phyloP scores from a whole-genome alignment of 2,113 vertebrate genomes.

The Psilopsiagon aymara region DNA sequence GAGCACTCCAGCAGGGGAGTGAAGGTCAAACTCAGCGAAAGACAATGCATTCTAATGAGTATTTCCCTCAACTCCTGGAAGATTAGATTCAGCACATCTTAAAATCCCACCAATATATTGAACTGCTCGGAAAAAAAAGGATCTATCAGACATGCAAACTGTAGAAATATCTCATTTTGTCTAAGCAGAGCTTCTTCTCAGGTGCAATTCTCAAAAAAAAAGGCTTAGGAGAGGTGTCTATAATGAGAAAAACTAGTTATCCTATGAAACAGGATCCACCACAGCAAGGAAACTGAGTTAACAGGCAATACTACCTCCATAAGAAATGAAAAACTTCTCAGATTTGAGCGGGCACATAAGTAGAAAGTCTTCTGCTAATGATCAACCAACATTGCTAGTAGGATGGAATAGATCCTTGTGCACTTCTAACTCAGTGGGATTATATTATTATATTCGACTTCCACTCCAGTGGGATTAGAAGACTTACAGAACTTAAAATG shows the following conservation, averaged over 20 bases:
- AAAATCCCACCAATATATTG: constrained; percentile 50
- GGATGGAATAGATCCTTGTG: neutral
- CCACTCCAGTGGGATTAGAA: neutral
- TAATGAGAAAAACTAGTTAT: neutral
- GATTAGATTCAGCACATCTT: constrained; percentile 46
- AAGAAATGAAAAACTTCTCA: neutral
- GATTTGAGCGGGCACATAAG: neutral
- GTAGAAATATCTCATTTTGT: neutral
- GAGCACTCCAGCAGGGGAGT: neutral
- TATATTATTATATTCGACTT: neutral
- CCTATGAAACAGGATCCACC: neutral
- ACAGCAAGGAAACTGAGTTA: neutral
- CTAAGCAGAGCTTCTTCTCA: neutral
- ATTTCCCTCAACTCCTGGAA: constrained; percentile 23
- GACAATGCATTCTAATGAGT: constrained; percentile 55
- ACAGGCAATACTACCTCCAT: neutral
- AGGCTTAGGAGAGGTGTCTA: neutral
- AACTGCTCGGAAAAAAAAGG: neutral
- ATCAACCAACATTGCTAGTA: neutral
- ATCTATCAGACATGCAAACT: neutral
- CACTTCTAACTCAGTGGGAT: neutral
- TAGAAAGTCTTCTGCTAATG: neutral
- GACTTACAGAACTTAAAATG: neutral
- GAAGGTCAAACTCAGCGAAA: constrained; percentile 53
- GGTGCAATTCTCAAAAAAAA: neutral